Conservation (phyloP, 37 sponge, comb jelly and placozoan species). For the Lycopodina hypogea region DNA sequence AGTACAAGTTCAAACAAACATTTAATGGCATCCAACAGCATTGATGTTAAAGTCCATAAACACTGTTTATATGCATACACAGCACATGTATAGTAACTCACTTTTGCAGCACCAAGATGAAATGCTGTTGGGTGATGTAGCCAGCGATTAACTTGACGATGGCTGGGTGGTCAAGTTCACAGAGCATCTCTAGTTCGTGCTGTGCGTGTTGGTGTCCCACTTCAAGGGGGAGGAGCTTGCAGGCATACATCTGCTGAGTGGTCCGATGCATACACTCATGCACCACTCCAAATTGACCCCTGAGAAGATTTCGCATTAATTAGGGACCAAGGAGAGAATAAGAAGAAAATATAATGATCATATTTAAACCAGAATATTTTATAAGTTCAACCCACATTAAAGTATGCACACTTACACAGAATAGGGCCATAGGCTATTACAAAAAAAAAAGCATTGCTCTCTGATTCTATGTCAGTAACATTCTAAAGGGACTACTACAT, state of each 20-base stretch:
- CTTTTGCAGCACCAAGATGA: conserved; percentile 54
- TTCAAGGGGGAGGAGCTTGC: conserved; percentile 50
- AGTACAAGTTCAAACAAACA: too few relatives aligned
- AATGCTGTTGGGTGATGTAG: conserved; percentile 33
- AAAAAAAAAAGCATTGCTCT: too few relatives aligned
- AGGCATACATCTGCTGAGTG: conserved; percentile 51
- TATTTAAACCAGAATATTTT: neutral
- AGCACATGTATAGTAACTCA: too few relatives aligned
- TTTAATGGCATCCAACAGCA: too few relatives aligned
- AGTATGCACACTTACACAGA: too few relatives aligned
- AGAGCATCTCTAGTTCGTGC: conserved; percentile 63
- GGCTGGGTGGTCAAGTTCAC: conserved; percentile 46
- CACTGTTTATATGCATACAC: too few relatives aligned
- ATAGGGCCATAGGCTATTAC: too few relatives aligned
- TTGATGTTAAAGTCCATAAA: too few relatives aligned
- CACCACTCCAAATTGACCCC: conserved; percentile 60
- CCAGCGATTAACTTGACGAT: conserved; percentile 39
- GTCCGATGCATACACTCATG: conserved; percentile 46
- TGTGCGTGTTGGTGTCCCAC: conserved; percentile 41
- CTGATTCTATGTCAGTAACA: too few relatives aligned
- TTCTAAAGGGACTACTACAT: too few relatives aligned
- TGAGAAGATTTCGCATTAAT: conserved; percentile 13
- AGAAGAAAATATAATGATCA: neutral
- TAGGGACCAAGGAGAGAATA: neutral
- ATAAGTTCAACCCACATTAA: too few relatives aligned